These are phyloP conservation scores for Stegastes partitus DNA, from an alignment of 2,113 vertebrate genomes.

Conservation along the genomic window DNA sequence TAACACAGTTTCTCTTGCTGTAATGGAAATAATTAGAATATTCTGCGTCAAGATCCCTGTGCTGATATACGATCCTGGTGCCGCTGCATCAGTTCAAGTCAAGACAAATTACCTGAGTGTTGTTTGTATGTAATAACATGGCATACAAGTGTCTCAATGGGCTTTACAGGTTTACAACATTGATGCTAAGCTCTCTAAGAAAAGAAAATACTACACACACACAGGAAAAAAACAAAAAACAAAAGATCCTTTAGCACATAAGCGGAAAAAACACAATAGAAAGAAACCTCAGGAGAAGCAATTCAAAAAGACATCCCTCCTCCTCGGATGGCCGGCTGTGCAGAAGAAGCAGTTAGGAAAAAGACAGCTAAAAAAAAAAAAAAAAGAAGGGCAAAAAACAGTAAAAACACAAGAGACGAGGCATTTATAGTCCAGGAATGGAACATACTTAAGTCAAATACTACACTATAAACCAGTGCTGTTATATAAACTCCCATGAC, in stretches of 20 bases:
- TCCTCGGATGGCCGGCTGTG: conserved; percentile 37
- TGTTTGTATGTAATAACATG: neutral
- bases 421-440: conserved; percentile 11
- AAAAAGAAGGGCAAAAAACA: conserved; percentile 16
- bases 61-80: neutral
- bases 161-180: conserved; percentile 15
- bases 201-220: conserved; percentile 34
- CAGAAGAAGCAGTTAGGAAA: conserved; percentile 24
- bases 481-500: conserved; percentile 25
- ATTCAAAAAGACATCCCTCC: conserved; percentile 54
- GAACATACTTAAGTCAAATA: conserved; percentile 11
- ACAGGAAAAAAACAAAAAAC: neutral
- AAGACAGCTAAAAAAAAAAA: conserved; percentile 35
- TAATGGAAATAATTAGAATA: conserved; percentile 4
- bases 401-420: conserved; percentile 26
- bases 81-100: neutral
- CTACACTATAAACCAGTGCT: neutral
- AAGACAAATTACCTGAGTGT: conserved; percentile 7
- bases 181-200: conserved; percentile 25
- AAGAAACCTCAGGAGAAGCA: conserved; percentile 57
- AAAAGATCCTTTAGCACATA: conserved; percentile 32
- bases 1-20: neutral
- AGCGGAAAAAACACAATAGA: conserved; percentile 10
- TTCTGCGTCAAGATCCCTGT: neutral
- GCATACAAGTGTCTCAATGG: conserved; percentile 20